A percentile compares a stretch with the other conserved stretches of the same genome.
Evolutionary conservation across 2,113 vertebrate genomes (phyloP).

Genomic region (Limnothrissa miodon): DNA sequence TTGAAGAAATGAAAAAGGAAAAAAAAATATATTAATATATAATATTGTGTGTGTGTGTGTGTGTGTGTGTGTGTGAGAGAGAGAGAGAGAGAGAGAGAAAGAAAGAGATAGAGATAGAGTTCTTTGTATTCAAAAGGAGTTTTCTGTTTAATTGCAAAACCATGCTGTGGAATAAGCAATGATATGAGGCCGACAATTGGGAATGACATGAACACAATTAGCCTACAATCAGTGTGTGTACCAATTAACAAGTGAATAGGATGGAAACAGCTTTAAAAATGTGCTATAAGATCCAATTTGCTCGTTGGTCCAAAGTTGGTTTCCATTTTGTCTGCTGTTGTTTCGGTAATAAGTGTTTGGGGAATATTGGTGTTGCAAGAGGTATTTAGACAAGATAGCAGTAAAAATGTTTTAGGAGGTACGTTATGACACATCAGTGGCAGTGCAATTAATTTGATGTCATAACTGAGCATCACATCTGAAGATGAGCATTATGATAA

Average conservation of each 20-base stretch:
- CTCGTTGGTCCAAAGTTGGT: too few relatives aligned
- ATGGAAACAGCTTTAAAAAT: not conserved
- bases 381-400: not conserved
- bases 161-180: not conserved
- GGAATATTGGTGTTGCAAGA: not conserved
- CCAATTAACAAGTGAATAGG: not conserved
- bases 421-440: not conserved
- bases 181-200: not conserved
- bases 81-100: not conserved
- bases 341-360: not conserved
- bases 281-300: not conserved
- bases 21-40: too few relatives aligned
- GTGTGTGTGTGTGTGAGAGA: not conserved
- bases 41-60: not conserved
- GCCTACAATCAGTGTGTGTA: not conserved
- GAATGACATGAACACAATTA: not conserved
- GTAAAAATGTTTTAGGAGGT: not conserved
- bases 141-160: not conserved
- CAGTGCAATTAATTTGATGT: not conserved
- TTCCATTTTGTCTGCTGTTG: not conserved
- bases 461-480: not conserved
- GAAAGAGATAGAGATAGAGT: not conserved
- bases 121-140: not conserved
- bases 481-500: not conserved
- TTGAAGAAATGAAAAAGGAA: not conserved